A percentile compares a stretch with the other conserved stretches of the same genome.
Evolutionary conservation across 2,888 invertebrate genomes (phyloP).

Genomic region (Melinaea menophilus): DNA sequence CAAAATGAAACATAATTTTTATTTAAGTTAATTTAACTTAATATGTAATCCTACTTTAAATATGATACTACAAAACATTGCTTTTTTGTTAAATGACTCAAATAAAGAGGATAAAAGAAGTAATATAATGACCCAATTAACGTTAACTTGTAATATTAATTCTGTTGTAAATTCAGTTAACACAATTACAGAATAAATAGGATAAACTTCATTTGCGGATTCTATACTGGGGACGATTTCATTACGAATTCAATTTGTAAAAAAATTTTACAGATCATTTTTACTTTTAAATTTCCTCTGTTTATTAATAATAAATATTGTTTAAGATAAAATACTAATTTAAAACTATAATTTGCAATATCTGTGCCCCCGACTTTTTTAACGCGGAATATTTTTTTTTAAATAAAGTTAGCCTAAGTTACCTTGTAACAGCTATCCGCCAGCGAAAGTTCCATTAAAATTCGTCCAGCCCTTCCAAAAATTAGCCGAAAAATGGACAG

Average conservation of each 20-base stretch:
- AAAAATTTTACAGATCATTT: slow-evolving; percentile 4
- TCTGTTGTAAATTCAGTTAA: slow-evolving; percentile 4
- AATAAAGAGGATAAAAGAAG: slow-evolving; percentile 5
- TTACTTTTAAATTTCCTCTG: too few species aligned
- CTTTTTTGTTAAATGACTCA: neutral
- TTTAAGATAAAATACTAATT: too few species aligned
- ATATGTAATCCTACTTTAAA: slow-evolving; percentile 18
- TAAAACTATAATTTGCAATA: too few species aligned
- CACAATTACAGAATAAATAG: neutral
- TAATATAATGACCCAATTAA: slow-evolving; percentile 4
- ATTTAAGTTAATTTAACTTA: neutral
- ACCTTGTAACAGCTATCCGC: too few species aligned
- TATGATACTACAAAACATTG: slow-evolving; percentile 27
- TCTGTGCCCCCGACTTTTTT: too few species aligned
- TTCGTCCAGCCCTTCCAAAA: too few species aligned
- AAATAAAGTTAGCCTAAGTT: too few species aligned
- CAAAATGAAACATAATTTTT: too few species aligned
- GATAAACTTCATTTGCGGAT: slow-evolving; percentile 1
- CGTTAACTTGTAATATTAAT: slow-evolving; percentile 5
- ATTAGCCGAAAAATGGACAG: too few species aligned
- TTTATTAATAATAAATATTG: too few species aligned
- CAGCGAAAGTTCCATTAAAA: too few species aligned
- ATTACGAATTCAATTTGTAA: slow-evolving; percentile 16
- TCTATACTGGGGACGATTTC: slow-evolving; percentile 6
- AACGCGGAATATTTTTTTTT: too few species aligned